Percentiles rank a stretch among this genome's conserved stretches.
phyloP scores from a whole-genome alignment of 2,888 invertebrate species.

The Emmelina monodactyla region DNA sequence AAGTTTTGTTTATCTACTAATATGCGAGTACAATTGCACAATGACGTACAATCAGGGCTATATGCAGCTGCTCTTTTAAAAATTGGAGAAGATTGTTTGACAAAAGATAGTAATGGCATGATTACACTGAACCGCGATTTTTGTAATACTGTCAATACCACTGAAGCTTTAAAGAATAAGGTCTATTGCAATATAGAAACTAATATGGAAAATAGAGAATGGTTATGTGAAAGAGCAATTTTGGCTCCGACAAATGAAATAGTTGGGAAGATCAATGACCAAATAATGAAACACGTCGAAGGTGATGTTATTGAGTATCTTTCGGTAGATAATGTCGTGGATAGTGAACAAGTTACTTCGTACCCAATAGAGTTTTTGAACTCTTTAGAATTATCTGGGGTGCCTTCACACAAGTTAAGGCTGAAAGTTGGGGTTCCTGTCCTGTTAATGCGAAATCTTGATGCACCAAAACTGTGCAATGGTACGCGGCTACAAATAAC shows the following conservation, averaged over 20 bases:
- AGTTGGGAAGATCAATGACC: slow-evolving; percentile 10
- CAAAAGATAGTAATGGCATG: slow-evolving; percentile 15
- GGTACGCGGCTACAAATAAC: slow-evolving; percentile 5
- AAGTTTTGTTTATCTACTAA: slow-evolving; percentile 14
- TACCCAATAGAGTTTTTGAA: slow-evolving; percentile 18
- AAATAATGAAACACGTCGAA: neutral
- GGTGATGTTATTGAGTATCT: neutral
- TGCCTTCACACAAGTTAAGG: slow-evolving; percentile 13
- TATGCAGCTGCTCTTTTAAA: slow-evolving; percentile 17
- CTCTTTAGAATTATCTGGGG: slow-evolving; percentile 15
- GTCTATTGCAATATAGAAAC: slow-evolving; percentile 15
- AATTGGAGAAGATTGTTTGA: slow-evolving; percentile 18
- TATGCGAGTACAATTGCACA: slow-evolving; percentile 17
- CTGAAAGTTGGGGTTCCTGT: neutral
- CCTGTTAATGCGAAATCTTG: slow-evolving; percentile 11
- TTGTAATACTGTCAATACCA: slow-evolving; percentile 12
- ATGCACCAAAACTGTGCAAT: slow-evolving; percentile 3
- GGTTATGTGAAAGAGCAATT: slow-evolving; percentile 16
- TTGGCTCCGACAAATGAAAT: slow-evolving; percentile 16
- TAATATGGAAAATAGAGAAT: slow-evolving; percentile 16
- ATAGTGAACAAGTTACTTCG: slow-evolving; percentile 14
- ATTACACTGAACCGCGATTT: slow-evolving; percentile 15
- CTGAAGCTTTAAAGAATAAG: slow-evolving; percentile 14
- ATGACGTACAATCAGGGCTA: slow-evolving; percentile 13
- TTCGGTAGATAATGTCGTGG: slow-evolving; percentile 3